phyloP scores from a whole-genome alignment of 1,140 invertebrate genomes.

The Dendrolimus punctatus region DNA sequence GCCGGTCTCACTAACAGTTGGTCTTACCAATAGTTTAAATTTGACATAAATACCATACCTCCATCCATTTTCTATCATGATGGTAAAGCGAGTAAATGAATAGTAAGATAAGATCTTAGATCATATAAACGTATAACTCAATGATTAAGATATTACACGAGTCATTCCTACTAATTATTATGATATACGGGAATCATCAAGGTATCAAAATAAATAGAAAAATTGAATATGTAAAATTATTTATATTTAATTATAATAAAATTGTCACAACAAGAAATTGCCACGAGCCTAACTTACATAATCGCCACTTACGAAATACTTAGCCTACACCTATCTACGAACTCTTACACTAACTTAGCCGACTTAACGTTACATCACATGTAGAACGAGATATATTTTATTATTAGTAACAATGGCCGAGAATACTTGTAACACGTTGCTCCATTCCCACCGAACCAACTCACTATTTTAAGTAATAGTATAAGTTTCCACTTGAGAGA shows the following conservation, averaged over 20 bases:
- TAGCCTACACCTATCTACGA: conserved; percentile 27
- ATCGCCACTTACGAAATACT: conserved; percentile 37
- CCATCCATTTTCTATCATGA: too few relatives aligned
- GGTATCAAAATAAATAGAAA: background rate
- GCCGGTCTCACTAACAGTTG: too few relatives aligned
- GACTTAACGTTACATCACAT: conserved; percentile 64
- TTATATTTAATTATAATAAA: conserved; percentile 60
- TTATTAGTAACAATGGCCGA: conserved; percentile 56
- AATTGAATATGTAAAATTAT: conserved; percentile 59
- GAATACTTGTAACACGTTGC: conserved; percentile 27
- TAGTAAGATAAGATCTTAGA: too few relatives aligned
- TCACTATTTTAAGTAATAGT: conserved; percentile 3
- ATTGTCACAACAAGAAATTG: conserved; percentile 66
- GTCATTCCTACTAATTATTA: conserved; percentile 14
- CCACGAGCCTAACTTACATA: conserved; percentile 47
- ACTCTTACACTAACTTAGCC: conserved; percentile 40
- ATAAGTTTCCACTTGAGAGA: conserved; percentile 1
- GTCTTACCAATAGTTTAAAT: too few relatives aligned
- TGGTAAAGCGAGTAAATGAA: too few relatives aligned
- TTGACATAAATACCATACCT: too few relatives aligned
- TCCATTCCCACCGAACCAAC: conserved; percentile 25
- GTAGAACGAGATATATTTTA: conserved; percentile 61
- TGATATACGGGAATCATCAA: conserved; percentile 1
- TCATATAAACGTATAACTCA: too few relatives aligned
- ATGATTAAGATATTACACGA: background rate